Evolutionary conservation across 2,113 vertebrate genomes (phyloP).

Genomic region (Heteronetta atricapilla): DNA sequence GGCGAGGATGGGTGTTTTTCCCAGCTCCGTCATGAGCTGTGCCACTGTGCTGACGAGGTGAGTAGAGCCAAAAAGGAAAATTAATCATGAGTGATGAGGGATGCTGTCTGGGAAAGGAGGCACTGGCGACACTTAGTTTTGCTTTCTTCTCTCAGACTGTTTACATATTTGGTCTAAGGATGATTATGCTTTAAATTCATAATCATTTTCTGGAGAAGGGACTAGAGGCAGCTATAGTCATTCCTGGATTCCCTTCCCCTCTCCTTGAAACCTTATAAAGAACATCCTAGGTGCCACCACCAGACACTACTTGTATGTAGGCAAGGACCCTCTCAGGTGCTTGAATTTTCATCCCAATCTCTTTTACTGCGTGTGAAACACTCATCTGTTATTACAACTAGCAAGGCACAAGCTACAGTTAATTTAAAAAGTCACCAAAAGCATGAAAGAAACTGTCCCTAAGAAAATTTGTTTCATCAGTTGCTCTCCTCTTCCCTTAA

Average conservation of each 20-base stretch:
- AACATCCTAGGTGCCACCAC: not conserved
- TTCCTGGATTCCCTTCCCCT: not conserved
- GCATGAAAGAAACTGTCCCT: not conserved
- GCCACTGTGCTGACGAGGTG: slow-evolving; percentile 25
- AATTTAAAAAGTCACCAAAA: not conserved
- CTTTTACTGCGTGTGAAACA: not conserved
- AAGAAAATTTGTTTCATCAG: not conserved
- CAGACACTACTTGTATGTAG: not conserved
- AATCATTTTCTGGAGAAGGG: not conserved
- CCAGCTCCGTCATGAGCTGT: not conserved
- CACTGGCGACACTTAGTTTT: slow-evolving; percentile 50
- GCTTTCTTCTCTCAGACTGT: slow-evolving; percentile 4
- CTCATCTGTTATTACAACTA: not conserved
- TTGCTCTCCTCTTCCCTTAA: not conserved
- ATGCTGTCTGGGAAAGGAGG: slow-evolving; percentile 60
- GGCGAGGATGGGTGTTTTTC: not conserved
- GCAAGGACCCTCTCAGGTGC: not conserved
- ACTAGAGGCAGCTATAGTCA: not conserved
- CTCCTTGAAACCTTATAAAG: not conserved
- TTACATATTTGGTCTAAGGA: not conserved
- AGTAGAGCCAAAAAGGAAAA: not conserved
- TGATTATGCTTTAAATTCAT: not conserved
- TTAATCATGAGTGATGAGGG: slow-evolving; percentile 53
- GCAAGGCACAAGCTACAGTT: not conserved
- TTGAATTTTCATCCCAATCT: not conserved